phyloP scores from a whole-genome alignment of 2,797 vertebrate species.

The Chromis chromis region DNA sequence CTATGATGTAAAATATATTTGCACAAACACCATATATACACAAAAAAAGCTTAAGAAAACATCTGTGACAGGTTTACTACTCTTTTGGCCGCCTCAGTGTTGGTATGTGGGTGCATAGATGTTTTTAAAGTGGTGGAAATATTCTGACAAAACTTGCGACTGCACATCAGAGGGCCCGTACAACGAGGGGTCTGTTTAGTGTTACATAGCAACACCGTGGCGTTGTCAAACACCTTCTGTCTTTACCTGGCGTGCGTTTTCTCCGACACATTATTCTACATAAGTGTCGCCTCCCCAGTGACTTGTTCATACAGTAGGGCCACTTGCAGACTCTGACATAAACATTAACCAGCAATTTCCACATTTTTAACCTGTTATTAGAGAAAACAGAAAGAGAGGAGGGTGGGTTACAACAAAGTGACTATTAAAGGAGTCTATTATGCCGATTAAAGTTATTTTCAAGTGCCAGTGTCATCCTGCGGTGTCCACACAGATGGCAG shows the following conservation, averaged over 20 bases:
- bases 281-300: constrained; percentile 48
- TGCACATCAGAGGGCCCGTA: constrained; percentile 47
- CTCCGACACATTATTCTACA: constrained; percentile 53
- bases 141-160: constrained; percentile 50
- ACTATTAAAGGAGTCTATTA: constrained; percentile 20
- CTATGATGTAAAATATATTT: not conserved
- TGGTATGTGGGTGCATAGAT: constrained; percentile 17
- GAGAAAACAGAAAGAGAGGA: constrained; percentile 40
- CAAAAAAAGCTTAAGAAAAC: constrained; percentile 28
- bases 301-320: constrained; percentile 33
- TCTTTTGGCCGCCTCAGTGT: constrained; percentile 13
- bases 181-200: constrained; percentile 64
- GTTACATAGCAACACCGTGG: constrained; percentile 48
- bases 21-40: not conserved
- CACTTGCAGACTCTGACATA: constrained; percentile 42
- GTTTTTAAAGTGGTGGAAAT: constrained; percentile 62
- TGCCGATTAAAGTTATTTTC: not conserved
- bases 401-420: constrained; percentile 23
- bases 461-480: constrained; percentile 24
- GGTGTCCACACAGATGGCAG: constrained; percentile 20
- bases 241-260: constrained; percentile 50
- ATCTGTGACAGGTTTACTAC: constrained; percentile 35
- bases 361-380: constrained; percentile 43
- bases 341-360: constrained; percentile 63
- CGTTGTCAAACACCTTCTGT: constrained; percentile 61